Evolutionary conservation across 2,888 invertebrate genomes (phyloP), one percentile per base, ranked within the genome.

Genomic region (Thumatha senex): DNA sequence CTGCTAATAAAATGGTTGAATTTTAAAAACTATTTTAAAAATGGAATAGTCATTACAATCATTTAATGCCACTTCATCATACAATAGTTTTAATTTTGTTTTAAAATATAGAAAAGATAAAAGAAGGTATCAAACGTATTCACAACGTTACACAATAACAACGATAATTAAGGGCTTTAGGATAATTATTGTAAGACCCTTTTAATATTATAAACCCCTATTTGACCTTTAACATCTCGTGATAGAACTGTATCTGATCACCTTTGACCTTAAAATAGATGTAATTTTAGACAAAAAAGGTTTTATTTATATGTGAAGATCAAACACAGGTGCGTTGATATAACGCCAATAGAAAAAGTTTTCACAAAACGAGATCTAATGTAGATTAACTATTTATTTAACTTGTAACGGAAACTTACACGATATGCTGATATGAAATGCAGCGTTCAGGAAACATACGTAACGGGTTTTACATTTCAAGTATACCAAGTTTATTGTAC

Each of bases 301-400:
- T 58, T 58, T 64, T 66, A 82, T 79, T 84, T 78, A 75, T 79
- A 72, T 80, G 78, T 63, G 78, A 80, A 80, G 70, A 73, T 75
- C 59, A 78, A 79, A 80, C 75, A 79, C 83, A 81, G 83, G 82
- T 84, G 84, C 51, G 39, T 7, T 38, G 63, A 60, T 61, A 44
- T 24, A 24, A 24, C 5, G 18, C 18, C 41, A 38, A 46, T 34
- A 54, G 30, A 40, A 51, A 13, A 40, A 50, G 54, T 51, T 58
- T 14, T 11, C 3, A 54, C 54, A 58, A 68, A 62, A 49, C 24
- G 36, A 9, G 46, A 50, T 58, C 47, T 54, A 47, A 48, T 50
- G 60, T 49, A 41, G 34, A 30, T 56, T 48, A 50, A 40, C 40
- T 50, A 50, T 50, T 58, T 69, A 51, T 70, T 74, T 71, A 52